A percentile compares a stretch with the other conserved stretches of the same genome.
These are phyloP conservation scores for Tipula vernalis DNA, from an alignment of 2,888 invertebrate species.

Conservation along the genomic window DNA sequence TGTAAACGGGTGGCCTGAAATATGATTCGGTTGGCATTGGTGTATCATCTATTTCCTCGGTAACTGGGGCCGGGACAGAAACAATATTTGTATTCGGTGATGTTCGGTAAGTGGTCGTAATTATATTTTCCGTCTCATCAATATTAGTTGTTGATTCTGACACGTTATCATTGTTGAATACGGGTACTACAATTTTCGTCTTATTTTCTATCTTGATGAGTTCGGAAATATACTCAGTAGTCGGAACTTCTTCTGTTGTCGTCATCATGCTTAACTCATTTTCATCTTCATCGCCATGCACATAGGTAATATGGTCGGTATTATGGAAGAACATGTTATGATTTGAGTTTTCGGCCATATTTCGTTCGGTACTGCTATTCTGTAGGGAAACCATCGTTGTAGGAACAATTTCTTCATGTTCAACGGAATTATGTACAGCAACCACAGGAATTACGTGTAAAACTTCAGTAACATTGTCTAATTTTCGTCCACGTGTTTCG, in stretches of 20 bases:
- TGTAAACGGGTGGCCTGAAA: constrained; percentile 15
- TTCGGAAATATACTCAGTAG: not conserved
- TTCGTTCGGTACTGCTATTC: not conserved
- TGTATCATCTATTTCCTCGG: constrained; percentile 18
- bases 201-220: not conserved
- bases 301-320: not conserved
- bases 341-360: not conserved
- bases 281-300: not conserved
- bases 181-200: not conserved
- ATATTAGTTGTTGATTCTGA: not conserved
- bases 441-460: not conserved
- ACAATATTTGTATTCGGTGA: not conserved
- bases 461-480: not conserved
- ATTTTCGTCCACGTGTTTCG: not conserved
- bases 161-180: not conserved
- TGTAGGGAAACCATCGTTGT: not conserved
- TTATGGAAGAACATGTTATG: not conserved
- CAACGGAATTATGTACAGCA: not conserved
- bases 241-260: not conserved
- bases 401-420: not conserved
- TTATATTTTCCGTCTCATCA: not conserved
- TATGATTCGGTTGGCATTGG: constrained; percentile 20
- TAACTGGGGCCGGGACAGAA: constrained; percentile 19
- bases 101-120: not conserved
- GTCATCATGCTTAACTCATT: not conserved